phyloP scores from a whole-genome alignment of 1,140 invertebrate species.

The Caenorhabditis remanei region DNA sequence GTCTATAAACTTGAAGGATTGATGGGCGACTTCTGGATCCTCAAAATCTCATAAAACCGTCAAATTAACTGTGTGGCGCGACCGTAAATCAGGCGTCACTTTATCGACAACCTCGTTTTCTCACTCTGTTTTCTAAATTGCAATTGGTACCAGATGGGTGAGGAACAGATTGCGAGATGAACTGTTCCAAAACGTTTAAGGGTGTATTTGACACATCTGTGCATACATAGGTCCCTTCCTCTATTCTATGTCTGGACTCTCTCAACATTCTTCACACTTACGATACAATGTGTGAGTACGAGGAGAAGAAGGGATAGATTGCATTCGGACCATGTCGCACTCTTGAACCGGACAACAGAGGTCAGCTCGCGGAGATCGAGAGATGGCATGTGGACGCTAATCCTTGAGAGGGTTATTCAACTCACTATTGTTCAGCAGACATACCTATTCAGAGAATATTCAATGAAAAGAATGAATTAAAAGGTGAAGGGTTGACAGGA shows the following conservation, averaged over 20 bases:
- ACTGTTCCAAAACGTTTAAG: conserved; percentile 46
- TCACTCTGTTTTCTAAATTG: conserved; percentile 15
- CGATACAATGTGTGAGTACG: neutral
- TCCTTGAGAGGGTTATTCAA: conserved; percentile 14
- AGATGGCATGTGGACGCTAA: conserved; percentile 30
- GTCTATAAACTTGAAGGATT: conserved; percentile 54
- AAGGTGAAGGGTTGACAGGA: neutral
- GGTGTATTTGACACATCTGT: conserved; percentile 38
- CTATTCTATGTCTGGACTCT: neutral
- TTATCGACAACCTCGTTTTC: conserved; percentile 8
- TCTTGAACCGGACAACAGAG: conserved; percentile 24
- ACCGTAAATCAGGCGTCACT: conserved; percentile 52
- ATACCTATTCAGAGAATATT: conserved; percentile 42
- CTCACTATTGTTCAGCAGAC: conserved; percentile 16
- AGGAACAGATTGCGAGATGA: conserved; percentile 29
- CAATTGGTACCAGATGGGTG: conserved; percentile 47
- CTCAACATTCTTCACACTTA: conserved; percentile 1
- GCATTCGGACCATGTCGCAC: conserved; percentile 18
- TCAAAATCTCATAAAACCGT: conserved; percentile 29
- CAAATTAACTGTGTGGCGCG: conserved; percentile 53
- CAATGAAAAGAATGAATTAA: neutral
- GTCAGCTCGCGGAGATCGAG: conserved; percentile 5
- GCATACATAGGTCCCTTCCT: conserved; percentile 8
- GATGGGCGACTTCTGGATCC: neutral
- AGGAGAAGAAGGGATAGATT: neutral